Evolutionary conservation across 92 coral and sea anemone species (phyloP).

Genomic region (Porites evermanni): DNA sequence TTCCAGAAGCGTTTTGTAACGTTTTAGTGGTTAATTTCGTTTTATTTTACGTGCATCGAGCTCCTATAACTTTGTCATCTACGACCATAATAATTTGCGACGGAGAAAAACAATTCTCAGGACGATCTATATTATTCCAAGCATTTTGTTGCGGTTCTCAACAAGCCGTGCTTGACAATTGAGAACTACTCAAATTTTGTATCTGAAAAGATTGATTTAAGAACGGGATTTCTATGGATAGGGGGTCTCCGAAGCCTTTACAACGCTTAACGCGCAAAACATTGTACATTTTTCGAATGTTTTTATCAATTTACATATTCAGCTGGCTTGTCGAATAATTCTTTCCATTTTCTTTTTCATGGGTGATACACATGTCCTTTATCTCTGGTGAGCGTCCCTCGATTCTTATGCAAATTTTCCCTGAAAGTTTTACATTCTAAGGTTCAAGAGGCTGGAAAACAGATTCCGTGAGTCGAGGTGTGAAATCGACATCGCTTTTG

Average conservation of each 20-base stretch:
- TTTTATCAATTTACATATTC: slow-evolving; percentile 88
- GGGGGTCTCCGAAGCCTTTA: slow-evolving; percentile 21
- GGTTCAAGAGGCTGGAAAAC: background rate
- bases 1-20: slow-evolving; percentile 3
- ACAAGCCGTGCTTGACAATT: slow-evolving; percentile 30
- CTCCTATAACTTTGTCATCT: background rate
- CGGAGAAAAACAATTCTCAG: slow-evolving; percentile 37
- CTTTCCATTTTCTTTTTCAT: slow-evolving; percentile 66
- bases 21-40: background rate
- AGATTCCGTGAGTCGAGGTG: slow-evolving; percentile 38
- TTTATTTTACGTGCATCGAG: slow-evolving; percentile 36
- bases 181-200: slow-evolving; percentile 27
- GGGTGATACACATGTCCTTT: slow-evolving; percentile 89
- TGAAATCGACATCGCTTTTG: slow-evolving; percentile 18
- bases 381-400: slow-evolving; percentile 62
- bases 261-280: slow-evolving; percentile 14
- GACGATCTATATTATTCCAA: slow-evolving; percentile 45
- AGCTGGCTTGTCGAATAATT: slow-evolving; percentile 70
- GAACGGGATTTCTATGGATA: background rate
- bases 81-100: slow-evolving; percentile 35
- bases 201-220: slow-evolving; percentile 33
- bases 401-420: slow-evolving; percentile 74
- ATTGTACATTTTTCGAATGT: slow-evolving; percentile 83
- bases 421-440: slow-evolving; percentile 12
- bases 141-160: slow-evolving; percentile 53